Base-by-base conservation (phyloP, 2,113 vertebrate genomes). In the Proterorhinus semilunaris region DNA sequence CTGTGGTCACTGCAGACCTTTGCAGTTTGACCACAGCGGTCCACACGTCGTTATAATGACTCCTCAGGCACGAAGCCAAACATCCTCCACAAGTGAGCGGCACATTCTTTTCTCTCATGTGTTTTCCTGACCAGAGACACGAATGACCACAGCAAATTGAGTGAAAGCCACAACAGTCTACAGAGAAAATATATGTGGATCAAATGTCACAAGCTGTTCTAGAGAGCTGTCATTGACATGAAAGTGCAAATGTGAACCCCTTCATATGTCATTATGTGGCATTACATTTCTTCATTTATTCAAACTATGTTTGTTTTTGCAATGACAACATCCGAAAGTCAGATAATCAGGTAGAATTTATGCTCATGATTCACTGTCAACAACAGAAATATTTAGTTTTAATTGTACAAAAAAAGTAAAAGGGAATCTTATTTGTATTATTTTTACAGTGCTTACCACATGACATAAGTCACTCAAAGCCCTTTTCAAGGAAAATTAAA, bases 1-100 rank as follows among this genome's bases (percentile, higher is more conserved):
- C 72, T 76, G 81, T 70, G 84, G 89, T 90, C 84, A 81, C 75
- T 17, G 84, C 84, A 69, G 83, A 81, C 80, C 85, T 75, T 66
- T 72, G 68, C 88, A 79, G 77, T 82, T 80, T 69, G 78, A 87
- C 74, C 75, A 59, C 86, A 69, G 79, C 74, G 75, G 75, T 80
- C 82, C 74, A 68, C 76, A 82, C 79, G 82, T 88, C 83, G 88
- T 89, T 88, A 91, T 89, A 91, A 89, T 71, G 73, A 59, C 65
- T 87, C 84, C 88, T 82, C 53, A 50, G 88, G 83, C 87, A 74
- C 70, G 75, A 69, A 65, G 72, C 68, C 80, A 87, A 84, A 87
- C 66, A 86, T 78, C 73, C 69, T 73, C 86, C 76, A 79, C 63
- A 83, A 84, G 80, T 76, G 66, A 72, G 72, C 80, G 81, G 84